These are phyloP conservation scores for Lemur catta DNA, from an alignment of 2,797 vertebrate species.

Conservation along the genomic window DNA sequence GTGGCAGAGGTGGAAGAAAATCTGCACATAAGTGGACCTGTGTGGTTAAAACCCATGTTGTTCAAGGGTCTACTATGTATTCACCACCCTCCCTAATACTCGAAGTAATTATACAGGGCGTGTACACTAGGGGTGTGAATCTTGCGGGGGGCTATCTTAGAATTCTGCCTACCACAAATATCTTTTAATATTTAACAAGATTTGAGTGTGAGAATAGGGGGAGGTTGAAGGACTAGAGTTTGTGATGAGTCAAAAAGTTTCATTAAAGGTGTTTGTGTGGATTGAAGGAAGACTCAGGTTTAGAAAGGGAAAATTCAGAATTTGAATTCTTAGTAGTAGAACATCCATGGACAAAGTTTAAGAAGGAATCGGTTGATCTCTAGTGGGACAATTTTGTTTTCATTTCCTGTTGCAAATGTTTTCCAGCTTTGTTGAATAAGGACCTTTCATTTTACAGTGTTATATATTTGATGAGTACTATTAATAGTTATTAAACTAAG, in stretches of 20 bases:
- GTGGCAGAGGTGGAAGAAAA: not conserved
- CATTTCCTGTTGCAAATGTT: not conserved
- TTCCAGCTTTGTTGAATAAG: not conserved
- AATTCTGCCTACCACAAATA: not conserved
- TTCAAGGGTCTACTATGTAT: not conserved
- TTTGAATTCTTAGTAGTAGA: not conserved
- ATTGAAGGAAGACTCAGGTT: not conserved
- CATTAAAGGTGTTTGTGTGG: not conserved
- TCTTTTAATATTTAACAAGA: not conserved
- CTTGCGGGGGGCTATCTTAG: not conserved
- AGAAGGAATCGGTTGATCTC: not conserved
- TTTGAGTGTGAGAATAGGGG: not conserved
- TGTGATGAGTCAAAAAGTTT: not conserved
- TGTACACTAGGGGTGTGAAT: not conserved
- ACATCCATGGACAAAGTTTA: not conserved
- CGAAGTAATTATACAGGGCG: not conserved
- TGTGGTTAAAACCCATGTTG: not conserved
- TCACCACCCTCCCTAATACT: not conserved
- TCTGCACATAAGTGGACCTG: not conserved
- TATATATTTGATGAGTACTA: constrained; percentile 23
- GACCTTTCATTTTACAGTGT: constrained; percentile 18
- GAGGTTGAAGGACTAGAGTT: not conserved
- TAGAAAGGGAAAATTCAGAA: not conserved
- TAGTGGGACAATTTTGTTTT: constrained; percentile 29
- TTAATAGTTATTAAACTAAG: not conserved